Base-by-base conservation (phyloP, 2,888 invertebrate genomes). In the Hypercompe scribonia region DNA sequence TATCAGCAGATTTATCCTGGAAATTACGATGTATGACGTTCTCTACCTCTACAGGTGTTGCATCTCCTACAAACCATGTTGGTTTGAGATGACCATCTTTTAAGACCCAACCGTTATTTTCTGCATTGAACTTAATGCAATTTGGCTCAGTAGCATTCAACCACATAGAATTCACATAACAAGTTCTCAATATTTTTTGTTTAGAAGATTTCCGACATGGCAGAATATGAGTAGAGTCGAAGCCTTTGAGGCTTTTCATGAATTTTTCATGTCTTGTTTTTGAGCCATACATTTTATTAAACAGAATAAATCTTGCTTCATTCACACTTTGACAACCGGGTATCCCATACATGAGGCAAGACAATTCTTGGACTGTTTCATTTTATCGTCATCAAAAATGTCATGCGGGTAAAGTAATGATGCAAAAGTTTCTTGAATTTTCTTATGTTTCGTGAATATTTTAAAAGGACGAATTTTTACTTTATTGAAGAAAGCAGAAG, bases 351-450 rank as follows among this genome's bases (percentile, higher is more conserved):
- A 65, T 86, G 68, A 79, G 81, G 33, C 84, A 85, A 63, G 85
- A 86, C 73, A 82, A 87, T 46, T 84, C 85, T 77, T 87, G 84
- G 65, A 84, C 86, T 36, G 81, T 80, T 7, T 67, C 58, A 67
- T 67, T 71, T 71, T 71, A 28, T 31, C 28, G 18, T 31, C 61
- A 71, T 58, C n/a, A n/a, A 71, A 71, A 21, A 71, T 71, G 33
- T 71, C 71, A 63, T 18, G 39, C 24, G 71, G 36, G n/a, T 71
- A 21, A 2, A 34, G 67, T 31, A 71, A 67, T 13, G 71, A 42
- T n/a, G 67, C 71, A 46, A 71, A 67, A 63, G 68, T 36, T 67
- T 72, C 61, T 75, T 69, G 71, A 68, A 72, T 71, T 64, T 66
- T 7, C 36, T 61, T 61, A n/a, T 65, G 31, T 50, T 74, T 74